Base-by-base conservation (phyloP, 2,113 vertebrate genomes). In the Pteruthius melanotis region DNA sequence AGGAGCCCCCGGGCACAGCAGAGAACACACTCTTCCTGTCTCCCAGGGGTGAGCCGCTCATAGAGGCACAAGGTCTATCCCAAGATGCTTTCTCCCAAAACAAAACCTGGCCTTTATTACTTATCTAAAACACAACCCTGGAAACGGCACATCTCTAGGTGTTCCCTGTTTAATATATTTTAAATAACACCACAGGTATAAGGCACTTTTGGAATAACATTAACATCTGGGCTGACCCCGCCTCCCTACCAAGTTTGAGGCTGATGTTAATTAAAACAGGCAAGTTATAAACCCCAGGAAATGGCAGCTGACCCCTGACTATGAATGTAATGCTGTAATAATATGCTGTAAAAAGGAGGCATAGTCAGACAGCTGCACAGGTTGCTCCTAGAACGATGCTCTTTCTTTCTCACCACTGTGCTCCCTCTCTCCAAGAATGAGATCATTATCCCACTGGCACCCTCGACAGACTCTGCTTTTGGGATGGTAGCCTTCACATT, bases 181-280 rank as follows among this genome's bases (percentile, higher is more conserved):
- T 96, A 96, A 97, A 97, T 80, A 96, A 94, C 94, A 97, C 89
- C 84, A 63, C 96, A 96, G 97, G 97, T 98, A 98, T 81, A 98
- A 97, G 90, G 97, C 92, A 94, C 96, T 98, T 98, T 97, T 97
- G 97, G 96, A 98, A 98, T 98, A 98, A 97, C 97, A 97, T 98
- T 98, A 97, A 98, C 98, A 98, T 98, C 98, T 98, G 98, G 98
- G 97, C 96, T 97, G 96, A 97, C 97, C 92, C 95, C 90, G 16
- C 97, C 98, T 98, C 96, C 97, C 95, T 96, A 96, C 96, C 96
- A 98, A 97, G 97, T 97, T 97, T 97, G 94, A 98, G 96, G 92
- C 97, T 98, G 98, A 98, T 98, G 98, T 98, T 98, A 98, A 98
- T 98, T 98, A 98, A 98, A 98, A 98, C 97, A 98, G 98, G 98